phyloP scores from a whole-genome alignment of 2,888 invertebrate genomes.

The Psococerastis gibbosa region DNA sequence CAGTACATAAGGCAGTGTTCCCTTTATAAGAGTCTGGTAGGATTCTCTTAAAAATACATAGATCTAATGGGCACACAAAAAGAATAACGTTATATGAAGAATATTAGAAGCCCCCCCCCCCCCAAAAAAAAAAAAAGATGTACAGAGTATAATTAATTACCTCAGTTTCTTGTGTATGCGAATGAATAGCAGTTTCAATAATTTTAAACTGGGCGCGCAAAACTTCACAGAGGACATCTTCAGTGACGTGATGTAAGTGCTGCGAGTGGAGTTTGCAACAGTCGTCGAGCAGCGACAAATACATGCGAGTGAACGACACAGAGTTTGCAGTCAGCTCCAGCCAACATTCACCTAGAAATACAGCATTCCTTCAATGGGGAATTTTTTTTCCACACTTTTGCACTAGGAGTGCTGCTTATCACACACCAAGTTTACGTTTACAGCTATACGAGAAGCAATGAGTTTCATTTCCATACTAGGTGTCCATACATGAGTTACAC shows the following conservation, averaged over 20 bases:
- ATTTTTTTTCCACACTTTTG: too few species aligned
- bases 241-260: constrained; percentile 52
- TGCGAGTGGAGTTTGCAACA: constrained; percentile 54
- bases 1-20: too few species aligned
- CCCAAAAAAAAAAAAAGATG: background rate
- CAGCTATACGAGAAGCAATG: too few species aligned
- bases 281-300: constrained; percentile 52
- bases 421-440: too few species aligned
- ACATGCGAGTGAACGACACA: constrained; percentile 57
- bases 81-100: background rate
- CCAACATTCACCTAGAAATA: constrained; percentile 43
- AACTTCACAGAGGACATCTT: constrained; percentile 50
- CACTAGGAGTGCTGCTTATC: too few species aligned
- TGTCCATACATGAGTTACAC: too few species aligned
- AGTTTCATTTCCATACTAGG: too few species aligned
- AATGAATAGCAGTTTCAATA: constrained; percentile 34
- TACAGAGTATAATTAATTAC: constrained; percentile 22
- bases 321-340: constrained; percentile 62
- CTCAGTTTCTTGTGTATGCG: constrained; percentile 33
- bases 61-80: too few species aligned
- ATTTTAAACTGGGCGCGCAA: constrained; percentile 55
- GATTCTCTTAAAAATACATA: too few species aligned
- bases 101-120: background rate
- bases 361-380: too few species aligned
- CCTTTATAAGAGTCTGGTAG: too few species aligned